Percentiles rank a stretch among this genome's conserved stretches.
These are phyloP conservation scores for Neocrepidodera transversa DNA, from an alignment of 2,888 invertebrate species.

Conservation along the genomic window DNA sequence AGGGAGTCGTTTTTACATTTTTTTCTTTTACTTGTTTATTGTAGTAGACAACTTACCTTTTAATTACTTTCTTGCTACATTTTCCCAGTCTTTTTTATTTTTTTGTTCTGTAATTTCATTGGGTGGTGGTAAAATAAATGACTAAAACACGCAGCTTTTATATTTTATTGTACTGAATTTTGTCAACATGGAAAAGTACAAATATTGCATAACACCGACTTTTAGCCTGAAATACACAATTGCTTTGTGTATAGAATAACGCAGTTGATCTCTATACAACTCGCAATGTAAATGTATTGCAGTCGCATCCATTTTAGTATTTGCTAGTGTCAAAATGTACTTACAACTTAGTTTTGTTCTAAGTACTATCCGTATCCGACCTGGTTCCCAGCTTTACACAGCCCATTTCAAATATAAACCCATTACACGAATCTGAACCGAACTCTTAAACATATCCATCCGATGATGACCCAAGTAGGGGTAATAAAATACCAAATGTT, in stretches of 20 bases:
- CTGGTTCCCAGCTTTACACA: slow-evolving; percentile 57
- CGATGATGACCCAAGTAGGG: slow-evolving; percentile 38
- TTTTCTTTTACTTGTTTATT: too few relatives aligned
- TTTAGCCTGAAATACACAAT: slow-evolving; percentile 61
- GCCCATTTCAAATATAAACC: slow-evolving; percentile 54
- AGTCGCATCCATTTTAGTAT: slow-evolving; percentile 44
- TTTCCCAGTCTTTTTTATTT: too few relatives aligned
- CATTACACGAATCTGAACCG: slow-evolving; percentile 52
- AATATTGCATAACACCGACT: slow-evolving; percentile 67
- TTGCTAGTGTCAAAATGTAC: slow-evolving; percentile 60
- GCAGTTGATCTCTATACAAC: slow-evolving; percentile 39
- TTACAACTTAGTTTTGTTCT: slow-evolving; percentile 43
- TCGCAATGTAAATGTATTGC: slow-evolving; percentile 39
- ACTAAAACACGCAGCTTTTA: slow-evolving; percentile 60
- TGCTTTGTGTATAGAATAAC: slow-evolving; percentile 54
- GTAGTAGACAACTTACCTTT: too few relatives aligned
- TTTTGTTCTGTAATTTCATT: too few relatives aligned
- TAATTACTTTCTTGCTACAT: too few relatives aligned
- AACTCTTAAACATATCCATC: slow-evolving; percentile 39
- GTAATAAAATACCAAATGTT: slow-evolving; percentile 39
- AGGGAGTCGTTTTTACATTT: too few relatives aligned
- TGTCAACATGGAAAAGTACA: slow-evolving; percentile 70
- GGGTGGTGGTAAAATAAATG: slow-evolving; percentile 3
- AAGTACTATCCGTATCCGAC: slow-evolving; percentile 55
- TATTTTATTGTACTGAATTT: slow-evolving; percentile 66